Conservation (phyloP, 2,888 invertebrate species). For the Gymnosoma rotundatum region DNA sequence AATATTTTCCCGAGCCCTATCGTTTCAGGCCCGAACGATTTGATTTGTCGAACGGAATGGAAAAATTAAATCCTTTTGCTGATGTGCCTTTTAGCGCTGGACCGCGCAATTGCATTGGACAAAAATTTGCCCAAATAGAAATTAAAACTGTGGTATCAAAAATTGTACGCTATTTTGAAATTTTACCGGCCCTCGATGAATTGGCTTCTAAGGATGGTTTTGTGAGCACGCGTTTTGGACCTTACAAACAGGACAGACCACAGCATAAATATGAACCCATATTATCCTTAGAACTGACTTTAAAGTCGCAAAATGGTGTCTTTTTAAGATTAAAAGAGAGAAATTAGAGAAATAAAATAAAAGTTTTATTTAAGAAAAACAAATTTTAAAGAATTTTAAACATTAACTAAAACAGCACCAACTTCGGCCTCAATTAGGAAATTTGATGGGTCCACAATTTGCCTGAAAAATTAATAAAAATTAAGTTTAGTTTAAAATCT, state of each 20-base stretch:
- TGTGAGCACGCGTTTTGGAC: conserved; percentile 72
- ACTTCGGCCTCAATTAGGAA: conserved; percentile 77
- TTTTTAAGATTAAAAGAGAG: conserved; percentile 80
- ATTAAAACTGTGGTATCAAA: conserved; percentile 84
- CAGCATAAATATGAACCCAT: conserved; percentile 80
- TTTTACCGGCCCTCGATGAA: conserved; percentile 78
- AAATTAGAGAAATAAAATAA: conserved; percentile 40
- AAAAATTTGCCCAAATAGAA: conserved; percentile 84
- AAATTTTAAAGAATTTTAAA: conserved; percentile 48
- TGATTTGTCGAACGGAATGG: conserved; percentile 77
- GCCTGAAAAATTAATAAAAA: conserved; percentile 67
- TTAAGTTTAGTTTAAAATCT: neutral
- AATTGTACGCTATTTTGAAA: conserved; percentile 83
- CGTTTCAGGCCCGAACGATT: conserved; percentile 84
- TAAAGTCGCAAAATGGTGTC: conserved; percentile 83
- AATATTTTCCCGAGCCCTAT: conserved; percentile 77
- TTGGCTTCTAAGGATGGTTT: conserved; percentile 76
- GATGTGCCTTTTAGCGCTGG: conserved; percentile 87
- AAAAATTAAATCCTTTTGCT: conserved; percentile 82
- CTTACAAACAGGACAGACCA: conserved; percentile 66
- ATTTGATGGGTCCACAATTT: conserved; percentile 73
- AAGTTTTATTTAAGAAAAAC: neutral
- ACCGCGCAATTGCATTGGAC: conserved; percentile 85
- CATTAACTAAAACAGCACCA: conserved; percentile 78
- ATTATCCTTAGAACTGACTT: conserved; percentile 82